Evolutionary conservation across 2,113 vertebrate genomes (phyloP), one percentile per base, ranked within the genome.

Genomic region (Triplophysa rosa): DNA sequence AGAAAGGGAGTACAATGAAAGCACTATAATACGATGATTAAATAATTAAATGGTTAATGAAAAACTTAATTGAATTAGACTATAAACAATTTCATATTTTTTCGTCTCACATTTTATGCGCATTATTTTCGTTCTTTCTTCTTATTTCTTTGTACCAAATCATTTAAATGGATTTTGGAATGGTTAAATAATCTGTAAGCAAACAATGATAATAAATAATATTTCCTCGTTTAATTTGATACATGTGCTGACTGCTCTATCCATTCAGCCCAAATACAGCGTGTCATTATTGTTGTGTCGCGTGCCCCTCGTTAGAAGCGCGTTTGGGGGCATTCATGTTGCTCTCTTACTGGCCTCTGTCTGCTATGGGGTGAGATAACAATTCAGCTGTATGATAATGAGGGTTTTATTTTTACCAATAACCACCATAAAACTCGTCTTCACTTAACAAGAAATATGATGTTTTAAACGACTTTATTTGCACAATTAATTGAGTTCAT

Each of bases 341-440:
- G 87, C 88, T 89, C 83, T 86, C 84, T 82, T 84, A 85, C 88
- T 83, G 84, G 84, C 54, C 47, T 63, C 66, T 69, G 71, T 24
- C 29, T n/a, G 66, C 1, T 16, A 62, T 58, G 86, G 37, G 70
- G 80, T 85, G 82, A 83, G 82, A 79, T 84, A 83, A 88, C 87
- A 84, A 88, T 89, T 92, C 91, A 93, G 90, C 92, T 93, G 92
- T 93, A 92, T 92, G 92, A 84, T 90, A 92, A 93, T 92, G 65
- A 86, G 64, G 80, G 13, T 83, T 47, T 81, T 33, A 23, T 58
- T 58, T 75, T 67, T 58, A 83, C 42, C 33, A 21, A 76, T 78
- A 79, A 83, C 69, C 8, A 45, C 21, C 42, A 75, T 58, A 49
- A 77, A 56, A 67, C 64, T 54, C 42, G 10, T 77, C 40, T 26